phyloP scores from a whole-genome alignment of 2,888 invertebrate species.

The Gari tellinella region DNA sequence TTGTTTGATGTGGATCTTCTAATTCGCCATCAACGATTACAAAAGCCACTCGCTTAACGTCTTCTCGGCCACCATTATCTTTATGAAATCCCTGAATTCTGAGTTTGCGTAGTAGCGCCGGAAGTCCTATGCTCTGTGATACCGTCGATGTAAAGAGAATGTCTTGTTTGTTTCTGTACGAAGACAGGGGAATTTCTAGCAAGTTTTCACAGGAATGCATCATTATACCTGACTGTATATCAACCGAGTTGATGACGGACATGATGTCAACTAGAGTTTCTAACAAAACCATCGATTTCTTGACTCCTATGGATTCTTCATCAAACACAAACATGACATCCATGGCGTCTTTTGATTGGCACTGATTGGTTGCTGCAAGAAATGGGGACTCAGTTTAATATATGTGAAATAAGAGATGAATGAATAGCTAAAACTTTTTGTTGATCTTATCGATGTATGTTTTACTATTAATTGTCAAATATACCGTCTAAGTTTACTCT shows the following conservation, averaged over 20 bases:
- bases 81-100: constrained; percentile 9
- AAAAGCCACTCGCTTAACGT: constrained; percentile 43
- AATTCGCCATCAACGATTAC: constrained; percentile 42
- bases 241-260: neutral
- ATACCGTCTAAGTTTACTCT: too few relatives aligned
- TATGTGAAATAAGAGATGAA: too few relatives aligned
- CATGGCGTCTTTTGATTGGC: constrained; percentile 24
- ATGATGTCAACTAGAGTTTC: constrained; percentile 27
- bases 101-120: constrained; percentile 18
- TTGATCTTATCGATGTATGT: too few relatives aligned
- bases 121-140: constrained; percentile 11
- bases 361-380: constrained; percentile 14
- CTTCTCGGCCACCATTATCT: constrained; percentile 37
- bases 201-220: constrained; percentile 17
- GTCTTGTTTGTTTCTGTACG: constrained; percentile 1
- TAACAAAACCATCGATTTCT: constrained; percentile 15
- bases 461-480: too few relatives aligned
- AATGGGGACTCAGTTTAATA: too few relatives aligned
- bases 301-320: constrained; percentile 29
- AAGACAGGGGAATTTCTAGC: constrained; percentile 15
- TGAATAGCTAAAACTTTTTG: too few relatives aligned
- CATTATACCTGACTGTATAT: constrained; percentile 29
- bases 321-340: constrained; percentile 59
- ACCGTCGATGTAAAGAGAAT: neutral
- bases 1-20: constrained; percentile 6